These are phyloP conservation scores for Spheniscus humboldti DNA, from an alignment of 2,797 vertebrate genomes.

Conservation along the genomic window DNA sequence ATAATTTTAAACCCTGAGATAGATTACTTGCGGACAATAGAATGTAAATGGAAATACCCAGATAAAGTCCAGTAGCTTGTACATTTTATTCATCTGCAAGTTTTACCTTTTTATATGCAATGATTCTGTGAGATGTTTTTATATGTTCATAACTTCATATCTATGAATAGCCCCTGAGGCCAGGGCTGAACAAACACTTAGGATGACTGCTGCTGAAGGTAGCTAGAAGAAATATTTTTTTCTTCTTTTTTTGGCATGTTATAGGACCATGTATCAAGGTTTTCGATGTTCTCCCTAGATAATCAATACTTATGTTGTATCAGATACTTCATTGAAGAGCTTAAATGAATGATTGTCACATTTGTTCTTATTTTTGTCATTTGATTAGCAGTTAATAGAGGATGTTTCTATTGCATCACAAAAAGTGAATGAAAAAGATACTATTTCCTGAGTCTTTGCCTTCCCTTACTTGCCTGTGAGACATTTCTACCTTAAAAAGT, in stretches of 20 bases:
- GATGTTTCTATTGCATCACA: background rate
- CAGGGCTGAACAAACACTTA: background rate
- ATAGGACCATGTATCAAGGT: background rate
- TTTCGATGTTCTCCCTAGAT: background rate
- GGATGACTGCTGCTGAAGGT: background rate
- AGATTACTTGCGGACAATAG: background rate
- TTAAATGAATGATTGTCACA: background rate
- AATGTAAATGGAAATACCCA: background rate
- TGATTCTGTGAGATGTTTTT: background rate
- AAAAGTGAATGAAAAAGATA: background rate
- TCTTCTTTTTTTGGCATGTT: background rate
- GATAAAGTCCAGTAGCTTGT: background rate
- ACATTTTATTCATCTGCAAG: background rate
- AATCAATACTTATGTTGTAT: background rate
- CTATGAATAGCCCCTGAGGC: background rate
- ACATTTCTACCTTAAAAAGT: background rate
- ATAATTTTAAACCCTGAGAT: background rate
- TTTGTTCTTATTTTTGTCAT: background rate
- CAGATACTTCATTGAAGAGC: background rate
- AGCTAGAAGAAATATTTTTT: background rate
- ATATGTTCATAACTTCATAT: background rate
- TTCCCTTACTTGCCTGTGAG: background rate
- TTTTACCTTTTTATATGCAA: background rate
- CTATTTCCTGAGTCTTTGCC: background rate
- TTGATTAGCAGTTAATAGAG: background rate